Conservation (phyloP, 92 coral and sea anemone species). For the Umimayanthus kanabou region DNA sequence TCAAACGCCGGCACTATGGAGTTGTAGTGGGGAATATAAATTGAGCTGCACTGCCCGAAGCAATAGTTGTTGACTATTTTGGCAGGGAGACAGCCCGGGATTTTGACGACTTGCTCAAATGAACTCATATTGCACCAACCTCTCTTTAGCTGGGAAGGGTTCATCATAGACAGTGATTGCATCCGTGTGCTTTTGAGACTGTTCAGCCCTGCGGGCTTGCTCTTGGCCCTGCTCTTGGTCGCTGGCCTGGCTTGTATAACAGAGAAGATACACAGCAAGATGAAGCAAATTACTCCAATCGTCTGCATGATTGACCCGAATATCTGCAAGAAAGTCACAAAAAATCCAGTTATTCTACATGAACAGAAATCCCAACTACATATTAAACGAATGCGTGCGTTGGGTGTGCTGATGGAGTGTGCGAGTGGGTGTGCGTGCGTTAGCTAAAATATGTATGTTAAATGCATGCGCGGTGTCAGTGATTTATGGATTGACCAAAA, state of each 20-base stretch:
- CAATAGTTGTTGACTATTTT: conserved; percentile 87
- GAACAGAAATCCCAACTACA: background rate
- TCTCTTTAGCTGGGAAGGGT: conserved; percentile 64
- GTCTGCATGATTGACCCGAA: conserved; percentile 16
- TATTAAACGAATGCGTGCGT: background rate
- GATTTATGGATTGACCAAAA: too few species aligned
- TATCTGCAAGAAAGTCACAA: conserved; percentile 1
- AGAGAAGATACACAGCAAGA: background rate
- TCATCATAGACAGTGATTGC: conserved; percentile 67
- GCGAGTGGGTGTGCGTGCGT: background rate
- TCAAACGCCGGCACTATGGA: conserved; percentile 72
- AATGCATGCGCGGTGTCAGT: too few species aligned
- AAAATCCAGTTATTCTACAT: background rate
- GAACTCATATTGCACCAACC: conserved; percentile 95
- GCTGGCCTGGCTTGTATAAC: conserved; percentile 2
- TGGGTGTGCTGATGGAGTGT: background rate
- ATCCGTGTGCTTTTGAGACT: conserved; percentile 31
- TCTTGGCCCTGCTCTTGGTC: background rate
- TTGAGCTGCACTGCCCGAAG: conserved; percentile 94
- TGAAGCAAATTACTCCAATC: background rate
- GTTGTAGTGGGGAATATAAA: conserved; percentile 85
- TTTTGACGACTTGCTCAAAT: conserved; percentile 70
- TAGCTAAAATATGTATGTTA: too few species aligned
- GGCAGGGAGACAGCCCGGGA: conserved; percentile 82
- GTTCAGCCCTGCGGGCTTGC: conserved; percentile 17